phyloP scores from a whole-genome alignment of 1,140 invertebrate genomes.

The Hypsibius dujardini region DNA sequence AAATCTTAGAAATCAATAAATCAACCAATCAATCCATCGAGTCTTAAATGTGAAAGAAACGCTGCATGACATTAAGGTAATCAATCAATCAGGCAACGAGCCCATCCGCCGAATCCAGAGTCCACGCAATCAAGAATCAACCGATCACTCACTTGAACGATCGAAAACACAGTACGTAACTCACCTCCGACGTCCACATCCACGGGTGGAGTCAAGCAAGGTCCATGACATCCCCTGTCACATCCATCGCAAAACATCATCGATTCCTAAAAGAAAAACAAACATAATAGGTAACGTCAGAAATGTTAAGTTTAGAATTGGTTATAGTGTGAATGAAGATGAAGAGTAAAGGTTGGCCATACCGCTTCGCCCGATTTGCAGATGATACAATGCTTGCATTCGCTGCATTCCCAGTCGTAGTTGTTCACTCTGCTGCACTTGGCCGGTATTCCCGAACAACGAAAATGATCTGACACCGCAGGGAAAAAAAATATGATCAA shows the following conservation, averaged over 20 bases:
- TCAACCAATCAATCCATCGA: too few relatives aligned
- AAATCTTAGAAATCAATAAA: too few relatives aligned
- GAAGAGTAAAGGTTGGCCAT: background rate
- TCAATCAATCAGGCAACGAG: too few relatives aligned
- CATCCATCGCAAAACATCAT: slow-evolving; percentile 13
- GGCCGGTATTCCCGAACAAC: background rate
- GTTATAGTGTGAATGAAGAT: background rate
- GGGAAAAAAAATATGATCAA: too few relatives aligned
- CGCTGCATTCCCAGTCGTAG: background rate
- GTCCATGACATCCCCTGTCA: slow-evolving; percentile 7
- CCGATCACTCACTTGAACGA: too few relatives aligned
- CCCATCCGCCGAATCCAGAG: too few relatives aligned
- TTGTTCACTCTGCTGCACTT: background rate
- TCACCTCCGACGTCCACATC: background rate
- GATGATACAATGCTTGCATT: background rate
- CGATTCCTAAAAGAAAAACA: background rate
- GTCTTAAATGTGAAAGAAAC: too few relatives aligned
- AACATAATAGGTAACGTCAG: background rate
- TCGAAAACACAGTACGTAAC: background rate
- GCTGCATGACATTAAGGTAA: too few relatives aligned
- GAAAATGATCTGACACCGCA: background rate
- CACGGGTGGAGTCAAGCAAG: background rate
- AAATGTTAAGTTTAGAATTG: background rate
- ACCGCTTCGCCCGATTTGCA: background rate
- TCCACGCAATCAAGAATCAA: too few relatives aligned